phyloP scores from a whole-genome alignment of 1,140 invertebrate species.

The Aphelenchoides fujianensis region DNA sequence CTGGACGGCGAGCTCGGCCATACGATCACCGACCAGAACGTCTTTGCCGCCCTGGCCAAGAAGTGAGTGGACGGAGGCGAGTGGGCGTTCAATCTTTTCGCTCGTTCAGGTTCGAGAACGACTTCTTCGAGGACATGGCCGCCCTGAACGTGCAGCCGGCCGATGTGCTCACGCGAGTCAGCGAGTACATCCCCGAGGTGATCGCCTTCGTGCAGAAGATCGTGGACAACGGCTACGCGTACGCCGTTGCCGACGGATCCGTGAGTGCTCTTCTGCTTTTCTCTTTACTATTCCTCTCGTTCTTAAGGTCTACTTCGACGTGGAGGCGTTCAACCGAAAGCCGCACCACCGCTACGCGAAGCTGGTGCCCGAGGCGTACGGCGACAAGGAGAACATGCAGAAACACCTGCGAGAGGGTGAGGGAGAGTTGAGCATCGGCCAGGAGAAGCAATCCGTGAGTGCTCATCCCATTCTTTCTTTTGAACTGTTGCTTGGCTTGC shows the following conservation, averaged over 20 bases:
- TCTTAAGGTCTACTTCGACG: slow-evolving; percentile 82
- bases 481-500: slow-evolving; percentile 29
- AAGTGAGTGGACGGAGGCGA: slow-evolving; percentile 34
- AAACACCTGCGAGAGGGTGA: slow-evolving; percentile 75
- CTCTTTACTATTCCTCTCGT: slow-evolving; percentile 14
- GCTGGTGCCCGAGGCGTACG: slow-evolving; percentile 92
- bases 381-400: slow-evolving; percentile 74
- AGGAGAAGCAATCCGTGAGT: slow-evolving; percentile 59
- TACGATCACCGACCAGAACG: slow-evolving; percentile 80
- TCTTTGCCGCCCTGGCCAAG: slow-evolving; percentile 74
- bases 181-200: slow-evolving; percentile 96
- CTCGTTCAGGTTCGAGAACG: slow-evolving; percentile 79
- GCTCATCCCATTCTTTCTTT: too few species aligned
- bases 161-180: slow-evolving; percentile 79
- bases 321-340: slow-evolving; percentile 77
- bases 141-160: slow-evolving; percentile 78
- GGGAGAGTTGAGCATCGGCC: slow-evolving; percentile 78
- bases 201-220: slow-evolving; percentile 85
- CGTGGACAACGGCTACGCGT: slow-evolving; percentile 74
- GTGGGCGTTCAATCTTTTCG: not conserved
- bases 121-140: slow-evolving; percentile 94
- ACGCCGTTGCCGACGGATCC: slow-evolving; percentile 58
- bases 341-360: slow-evolving; percentile 92
- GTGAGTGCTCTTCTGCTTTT: too few species aligned
- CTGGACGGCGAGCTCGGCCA: slow-evolving; percentile 76